phyloP scores from a whole-genome alignment of 2,888 invertebrate species.

The Julus scandinavius region DNA sequence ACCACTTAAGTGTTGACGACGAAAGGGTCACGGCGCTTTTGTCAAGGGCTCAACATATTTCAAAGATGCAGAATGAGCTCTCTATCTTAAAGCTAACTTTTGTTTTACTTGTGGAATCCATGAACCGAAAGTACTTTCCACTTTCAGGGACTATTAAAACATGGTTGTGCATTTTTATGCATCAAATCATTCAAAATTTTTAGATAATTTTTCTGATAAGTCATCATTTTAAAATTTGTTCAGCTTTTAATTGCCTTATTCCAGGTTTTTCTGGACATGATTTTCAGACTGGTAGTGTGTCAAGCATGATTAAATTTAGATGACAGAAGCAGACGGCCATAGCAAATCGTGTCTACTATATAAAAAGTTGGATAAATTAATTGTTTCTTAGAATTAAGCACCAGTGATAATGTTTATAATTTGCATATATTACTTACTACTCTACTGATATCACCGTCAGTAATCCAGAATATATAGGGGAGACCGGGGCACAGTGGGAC shows the following conservation, averaged over 20 bases:
- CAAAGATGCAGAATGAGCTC: background rate
- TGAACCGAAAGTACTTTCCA: too few species aligned
- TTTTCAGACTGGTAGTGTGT: too few species aligned
- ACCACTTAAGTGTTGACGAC: conserved; percentile 22
- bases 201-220: too few species aligned
- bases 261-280: background rate
- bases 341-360: background rate
- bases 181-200: too few species aligned
- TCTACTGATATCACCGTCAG: too few species aligned
- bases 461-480: too few species aligned
- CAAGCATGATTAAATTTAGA: background rate
- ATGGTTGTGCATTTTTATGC: too few species aligned
- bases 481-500: too few species aligned
- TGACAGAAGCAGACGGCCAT: background rate
- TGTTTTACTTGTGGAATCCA: background rate
- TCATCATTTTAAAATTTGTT: too few species aligned
- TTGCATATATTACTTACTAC: background rate
- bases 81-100: background rate
- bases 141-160: background rate
- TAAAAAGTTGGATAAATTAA: background rate
- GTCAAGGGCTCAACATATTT: conserved; percentile 15
- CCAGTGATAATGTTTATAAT: background rate
- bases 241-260: too few species aligned
- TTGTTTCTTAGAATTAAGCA: background rate
- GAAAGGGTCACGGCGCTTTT: background rate